These are phyloP conservation scores for Scatophagus argus DNA, from an alignment of 2,113 vertebrate genomes.

Conservation along the genomic window DNA sequence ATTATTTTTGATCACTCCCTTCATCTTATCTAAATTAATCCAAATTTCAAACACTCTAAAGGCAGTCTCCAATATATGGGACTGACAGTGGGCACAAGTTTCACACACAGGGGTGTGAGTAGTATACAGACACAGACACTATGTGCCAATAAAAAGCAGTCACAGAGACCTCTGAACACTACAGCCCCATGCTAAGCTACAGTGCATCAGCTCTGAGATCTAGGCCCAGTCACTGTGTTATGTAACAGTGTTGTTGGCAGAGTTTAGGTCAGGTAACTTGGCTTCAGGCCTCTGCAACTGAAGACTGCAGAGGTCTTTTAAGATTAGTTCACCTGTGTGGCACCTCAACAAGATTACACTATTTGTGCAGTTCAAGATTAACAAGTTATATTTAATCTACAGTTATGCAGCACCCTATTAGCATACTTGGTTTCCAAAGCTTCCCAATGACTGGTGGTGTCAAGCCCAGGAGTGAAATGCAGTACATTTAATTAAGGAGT, in stretches of 20 bases:
- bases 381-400: slow-evolving; percentile 64
- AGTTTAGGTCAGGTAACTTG: slow-evolving; percentile 61
- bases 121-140: slow-evolving; percentile 15
- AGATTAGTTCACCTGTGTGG: slow-evolving; percentile 65
- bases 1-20: too few species aligned
- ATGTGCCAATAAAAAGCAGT: slow-evolving; percentile 59
- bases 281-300: slow-evolving; percentile 37
- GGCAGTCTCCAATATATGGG: background rate
- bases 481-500: background rate
- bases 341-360: slow-evolving; percentile 60
- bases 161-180: slow-evolving; percentile 49
- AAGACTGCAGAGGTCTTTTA: slow-evolving; percentile 45
- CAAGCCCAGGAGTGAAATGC: slow-evolving; percentile 4
- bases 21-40: too few species aligned
- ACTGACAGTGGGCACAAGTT: background rate
- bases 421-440: slow-evolving; percentile 26
- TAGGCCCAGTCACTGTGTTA: slow-evolving; percentile 55
- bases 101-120: background rate
- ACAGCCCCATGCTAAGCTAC: slow-evolving; percentile 16
- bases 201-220: slow-evolving; percentile 42
- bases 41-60: background rate
- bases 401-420: slow-evolving; percentile 35
- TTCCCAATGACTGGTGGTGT: background rate
- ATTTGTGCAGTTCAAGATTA: slow-evolving; percentile 66
- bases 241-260: slow-evolving; percentile 64